Evolutionary conservation across 2,113 vertebrate genomes (phyloP), one percentile per base, ranked within the genome.

Genomic region (Caretta caretta): DNA sequence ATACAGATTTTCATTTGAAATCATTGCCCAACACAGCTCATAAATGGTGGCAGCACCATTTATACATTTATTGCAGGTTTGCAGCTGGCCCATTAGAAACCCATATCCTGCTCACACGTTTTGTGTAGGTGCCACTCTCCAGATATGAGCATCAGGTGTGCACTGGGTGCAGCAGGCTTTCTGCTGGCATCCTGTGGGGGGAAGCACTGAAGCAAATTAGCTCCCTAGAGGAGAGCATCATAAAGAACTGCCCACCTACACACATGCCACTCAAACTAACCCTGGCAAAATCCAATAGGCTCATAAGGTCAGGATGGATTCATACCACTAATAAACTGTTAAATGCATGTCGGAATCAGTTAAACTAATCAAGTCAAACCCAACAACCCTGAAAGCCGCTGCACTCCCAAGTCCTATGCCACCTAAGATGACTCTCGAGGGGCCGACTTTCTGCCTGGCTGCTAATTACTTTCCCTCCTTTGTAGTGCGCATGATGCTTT

Each of bases 1-100:
- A 96, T 94, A 97, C 94, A 91, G 97, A 95, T 97, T 98, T 97
- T 97, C 91, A 96, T 97, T 97, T 91, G 95, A 91, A 98, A 96
- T 97, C 96, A 72, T 90, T 62, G 93, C 96, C 94, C 86, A 24
- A 96, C 97, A 97, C 93, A 97, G 94, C 95, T 95, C 80, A 1
- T 42, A 93, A 11, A 82, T 82, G 88, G 91, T 90, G 84, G 62
- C 42, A 87, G 94, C 54, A 79, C 19, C n/a, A n/a, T n/a, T n/a
- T n/a, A n/a, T n/a, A n/a, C n/a, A n/a, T n/a, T n/a, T n/a, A n/a
- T n/a, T n/a, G n/a, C n/a, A 5, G 22, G 50, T 12, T 75, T 95
- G 49, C 62, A 42, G 46, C 38, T 17, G 65, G 38, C 51, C 42
- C 49, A 42, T 78, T 49, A 51, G 84, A 83, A 76, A 57, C 38